A percentile compares a stretch with the other conserved stretches of the same genome.
Evolutionary conservation across 2,888 invertebrate species (phyloP).

Genomic region (Plutella xylostella): DNA sequence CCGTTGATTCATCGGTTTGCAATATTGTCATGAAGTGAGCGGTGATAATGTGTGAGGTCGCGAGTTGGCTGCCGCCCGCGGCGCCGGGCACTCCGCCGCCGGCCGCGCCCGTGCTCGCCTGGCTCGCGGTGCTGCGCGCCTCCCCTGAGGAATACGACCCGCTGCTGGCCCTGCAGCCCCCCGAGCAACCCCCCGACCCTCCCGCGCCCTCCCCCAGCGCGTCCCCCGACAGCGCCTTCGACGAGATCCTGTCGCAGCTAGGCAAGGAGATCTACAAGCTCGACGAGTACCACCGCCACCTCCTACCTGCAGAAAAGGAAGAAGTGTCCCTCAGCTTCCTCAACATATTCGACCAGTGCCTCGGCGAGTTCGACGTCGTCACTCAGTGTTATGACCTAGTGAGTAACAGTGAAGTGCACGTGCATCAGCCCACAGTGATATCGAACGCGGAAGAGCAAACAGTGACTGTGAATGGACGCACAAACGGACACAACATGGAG

Average conservation of each 20-base stretch:
- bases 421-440: conserved; percentile 5
- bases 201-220: conserved; percentile 26
- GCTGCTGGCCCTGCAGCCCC: conserved; percentile 25
- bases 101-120: conserved; percentile 49
- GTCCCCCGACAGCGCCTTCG: conserved; percentile 49
- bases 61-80: conserved; percentile 65
- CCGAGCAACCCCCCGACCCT: conserved; percentile 26
- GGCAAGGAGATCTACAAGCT: conserved; percentile 61
- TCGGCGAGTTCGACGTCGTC: conserved; percentile 26
- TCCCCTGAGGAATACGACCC: conserved; percentile 60
- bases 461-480: conserved; percentile 18
- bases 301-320: conserved; percentile 33
- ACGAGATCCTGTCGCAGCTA: conserved; percentile 58
- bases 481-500: conserved; percentile 24
- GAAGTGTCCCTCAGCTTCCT: conserved; percentile 54
- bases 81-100: conserved; percentile 51
- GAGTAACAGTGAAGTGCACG: neutral
- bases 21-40: conserved; percentile 53
- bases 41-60: conserved; percentile 47
- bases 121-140: conserved; percentile 48
- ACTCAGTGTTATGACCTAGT: neutral
- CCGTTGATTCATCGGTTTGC: conserved; percentile 63
- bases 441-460: conserved; percentile 16
- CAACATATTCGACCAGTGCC: conserved; percentile 60
- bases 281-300: conserved; percentile 52